These are phyloP conservation scores for Trichopria drosophilae DNA, from an alignment of 2,888 invertebrate species.

Conservation along the genomic window DNA sequence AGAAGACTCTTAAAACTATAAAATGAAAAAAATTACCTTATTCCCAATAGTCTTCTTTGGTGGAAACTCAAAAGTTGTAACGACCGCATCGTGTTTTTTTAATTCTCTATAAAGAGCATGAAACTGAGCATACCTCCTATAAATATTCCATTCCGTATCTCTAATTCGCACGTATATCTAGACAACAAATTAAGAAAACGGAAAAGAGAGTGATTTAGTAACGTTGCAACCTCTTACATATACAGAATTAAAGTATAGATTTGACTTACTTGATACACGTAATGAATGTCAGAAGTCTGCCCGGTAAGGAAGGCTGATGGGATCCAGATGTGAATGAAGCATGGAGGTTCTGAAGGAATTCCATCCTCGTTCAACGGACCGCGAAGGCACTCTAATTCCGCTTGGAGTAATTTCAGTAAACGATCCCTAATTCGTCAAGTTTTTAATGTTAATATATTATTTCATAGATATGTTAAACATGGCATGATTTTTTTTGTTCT, in stretches of 20 bases:
- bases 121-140: constrained; percentile 91
- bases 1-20: constrained; percentile 4
- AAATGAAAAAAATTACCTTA: constrained; percentile 65
- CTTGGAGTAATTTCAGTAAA: constrained; percentile 64
- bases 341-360: constrained; percentile 51
- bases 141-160: constrained; percentile 94
- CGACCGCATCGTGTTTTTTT: constrained; percentile 78
- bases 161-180: constrained; percentile 80
- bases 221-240: not conserved
- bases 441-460: constrained; percentile 1
- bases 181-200: not conserved
- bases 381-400: constrained; percentile 68
- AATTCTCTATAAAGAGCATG: constrained; percentile 81
- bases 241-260: constrained; percentile 5
- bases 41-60: constrained; percentile 93
- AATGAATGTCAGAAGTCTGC: constrained; percentile 74
- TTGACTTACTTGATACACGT: constrained; percentile 82
- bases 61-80: constrained; percentile 86
- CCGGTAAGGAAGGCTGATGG: constrained; percentile 83
- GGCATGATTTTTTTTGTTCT: no score
- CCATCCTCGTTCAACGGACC: constrained; percentile 65
- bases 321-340: constrained; percentile 81
- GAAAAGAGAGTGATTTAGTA: not conserved
- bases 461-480: not conserved
- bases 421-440: constrained; percentile 60